Percentiles rank a stretch among this genome's conserved stretches.
These are phyloP conservation scores for Formica exsecta DNA, from an alignment of 1,140 invertebrate genomes.

Conservation along the genomic window DNA sequence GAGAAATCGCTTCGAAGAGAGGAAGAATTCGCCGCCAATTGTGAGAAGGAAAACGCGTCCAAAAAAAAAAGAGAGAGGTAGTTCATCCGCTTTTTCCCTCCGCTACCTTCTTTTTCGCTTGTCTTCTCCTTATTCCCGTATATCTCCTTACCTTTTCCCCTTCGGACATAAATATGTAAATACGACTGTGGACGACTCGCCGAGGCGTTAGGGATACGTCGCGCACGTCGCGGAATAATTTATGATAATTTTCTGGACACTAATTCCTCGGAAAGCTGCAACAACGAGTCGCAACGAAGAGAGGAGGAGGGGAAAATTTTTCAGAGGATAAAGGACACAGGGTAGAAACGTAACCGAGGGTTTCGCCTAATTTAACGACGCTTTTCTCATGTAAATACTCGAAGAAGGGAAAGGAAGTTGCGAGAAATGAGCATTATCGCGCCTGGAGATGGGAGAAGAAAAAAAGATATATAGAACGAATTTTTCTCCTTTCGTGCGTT, in stretches of 20 bases:
- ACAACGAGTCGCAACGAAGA: not conserved
- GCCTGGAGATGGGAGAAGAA: not conserved
- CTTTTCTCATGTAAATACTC: constrained; percentile 68
- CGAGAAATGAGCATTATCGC: constrained; percentile 36
- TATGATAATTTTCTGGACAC: constrained; percentile 73
- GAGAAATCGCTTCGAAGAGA: constrained; percentile 60
- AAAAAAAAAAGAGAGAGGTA: not conserved
- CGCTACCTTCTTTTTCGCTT: constrained; percentile 6
- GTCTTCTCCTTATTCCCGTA: constrained; percentile 26
- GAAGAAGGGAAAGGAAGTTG: constrained; percentile 27
- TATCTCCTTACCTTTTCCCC: constrained; percentile 3
- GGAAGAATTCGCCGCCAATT: constrained; percentile 26
- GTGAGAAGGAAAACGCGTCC: not conserved
- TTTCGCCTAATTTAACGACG: constrained; percentile 67
- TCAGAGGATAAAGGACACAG: constrained; percentile 25
- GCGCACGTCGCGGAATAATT: constrained; percentile 62
- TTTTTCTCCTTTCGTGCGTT: not conserved
- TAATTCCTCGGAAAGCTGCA: constrained; percentile 69
- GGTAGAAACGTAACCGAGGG: constrained; percentile 46
- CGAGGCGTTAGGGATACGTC: constrained; percentile 33
- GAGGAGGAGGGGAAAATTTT: constrained; percentile 33
- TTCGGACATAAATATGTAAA: constrained; percentile 72
- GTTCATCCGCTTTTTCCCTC: constrained; percentile 1
- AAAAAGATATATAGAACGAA: constrained; percentile 17
- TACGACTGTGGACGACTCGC: constrained; percentile 39